Percentiles rank a stretch among this genome's conserved stretches.
Evolutionary conservation across 2,113 vertebrate genomes (phyloP).

Genomic region (Mionectes macconnelli): DNA sequence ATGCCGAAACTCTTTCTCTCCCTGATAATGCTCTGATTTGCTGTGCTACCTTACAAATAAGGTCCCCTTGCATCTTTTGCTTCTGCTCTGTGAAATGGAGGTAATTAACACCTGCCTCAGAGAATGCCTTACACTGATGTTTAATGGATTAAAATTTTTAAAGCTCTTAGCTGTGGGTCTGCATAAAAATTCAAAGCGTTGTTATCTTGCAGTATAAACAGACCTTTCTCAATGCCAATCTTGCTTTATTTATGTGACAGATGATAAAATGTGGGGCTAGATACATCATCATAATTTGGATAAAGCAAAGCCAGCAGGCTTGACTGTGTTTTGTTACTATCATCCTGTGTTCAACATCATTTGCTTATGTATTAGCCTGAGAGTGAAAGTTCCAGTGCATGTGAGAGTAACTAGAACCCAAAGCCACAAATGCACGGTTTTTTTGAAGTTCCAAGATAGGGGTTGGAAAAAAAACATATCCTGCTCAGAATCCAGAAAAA

Average conservation of each 20-base stretch:
- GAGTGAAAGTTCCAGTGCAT: not conserved
- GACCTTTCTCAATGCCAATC: not conserved
- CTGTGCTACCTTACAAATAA: not conserved
- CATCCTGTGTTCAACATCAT: not conserved
- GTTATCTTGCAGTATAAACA: not conserved
- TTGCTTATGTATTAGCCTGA: not conserved
- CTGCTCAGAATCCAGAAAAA: not conserved
- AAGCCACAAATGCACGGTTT: not conserved
- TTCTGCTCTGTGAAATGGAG: not conserved
- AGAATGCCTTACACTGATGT: not conserved
- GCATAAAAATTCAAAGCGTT: not conserved
- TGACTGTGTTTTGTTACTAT: not conserved
- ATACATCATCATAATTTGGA: not conserved
- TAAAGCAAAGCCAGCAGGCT: not conserved
- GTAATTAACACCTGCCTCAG: constrained; percentile 14
- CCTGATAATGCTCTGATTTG: not conserved
- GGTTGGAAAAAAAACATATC: not conserved
- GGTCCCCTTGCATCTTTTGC: not conserved
- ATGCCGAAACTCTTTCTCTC: not conserved
- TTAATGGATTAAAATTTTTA: constrained; percentile 37
- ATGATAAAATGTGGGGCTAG: not conserved
- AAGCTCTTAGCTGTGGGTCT: not conserved
- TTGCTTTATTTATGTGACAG: not conserved
- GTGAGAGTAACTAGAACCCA: not conserved
- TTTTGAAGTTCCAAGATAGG: not conserved